A percentile compares a stretch with the other conserved stretches of the same genome.
Evolutionary conservation across 2,113 vertebrate species (phyloP).

Genomic region (Nannobrachium achirus): DNA sequence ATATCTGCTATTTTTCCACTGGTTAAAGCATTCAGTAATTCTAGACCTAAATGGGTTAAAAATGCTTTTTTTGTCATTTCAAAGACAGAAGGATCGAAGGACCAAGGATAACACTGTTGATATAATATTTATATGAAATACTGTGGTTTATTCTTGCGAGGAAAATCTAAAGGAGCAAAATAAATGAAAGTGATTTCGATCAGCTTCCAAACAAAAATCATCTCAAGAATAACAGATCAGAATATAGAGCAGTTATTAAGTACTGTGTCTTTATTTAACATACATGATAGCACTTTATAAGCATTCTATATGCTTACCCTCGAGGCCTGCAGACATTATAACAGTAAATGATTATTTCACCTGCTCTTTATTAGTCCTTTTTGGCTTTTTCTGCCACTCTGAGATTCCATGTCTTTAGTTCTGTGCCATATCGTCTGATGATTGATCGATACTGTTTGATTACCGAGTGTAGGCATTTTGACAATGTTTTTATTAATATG

Average conservation of each 20-base stretch:
- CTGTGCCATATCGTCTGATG: conserved; percentile 68
- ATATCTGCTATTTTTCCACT: no score
- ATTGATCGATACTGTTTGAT: conserved; percentile 63
- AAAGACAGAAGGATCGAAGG: conserved; percentile 42
- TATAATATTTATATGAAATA: conserved; percentile 74
- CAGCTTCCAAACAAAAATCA: conserved; percentile 52
- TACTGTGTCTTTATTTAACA: conserved; percentile 60
- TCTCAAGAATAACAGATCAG: conserved; percentile 50
- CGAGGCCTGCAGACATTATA: conserved; percentile 63
- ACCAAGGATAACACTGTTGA: conserved; percentile 62
- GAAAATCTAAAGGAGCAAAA: conserved; percentile 31
- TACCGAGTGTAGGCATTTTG: conserved; percentile 66
- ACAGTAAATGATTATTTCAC: conserved; percentile 53
- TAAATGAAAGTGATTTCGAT: conserved; percentile 50
- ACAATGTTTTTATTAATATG: conserved; percentile 70
- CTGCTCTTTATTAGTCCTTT: conserved; percentile 51
- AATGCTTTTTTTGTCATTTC: conserved; percentile 51
- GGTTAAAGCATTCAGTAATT: no score
- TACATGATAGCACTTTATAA: conserved; percentile 81
- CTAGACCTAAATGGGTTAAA: no score
- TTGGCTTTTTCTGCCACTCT: conserved; percentile 63
- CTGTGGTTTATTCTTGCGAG: conserved; percentile 59
- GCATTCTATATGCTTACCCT: conserved; percentile 71
- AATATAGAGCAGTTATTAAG: conserved; percentile 55
- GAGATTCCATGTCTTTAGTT: conserved; percentile 68